Base-by-base conservation (phyloP, 2,113 vertebrate species). In the Thunnus maccoyii region DNA sequence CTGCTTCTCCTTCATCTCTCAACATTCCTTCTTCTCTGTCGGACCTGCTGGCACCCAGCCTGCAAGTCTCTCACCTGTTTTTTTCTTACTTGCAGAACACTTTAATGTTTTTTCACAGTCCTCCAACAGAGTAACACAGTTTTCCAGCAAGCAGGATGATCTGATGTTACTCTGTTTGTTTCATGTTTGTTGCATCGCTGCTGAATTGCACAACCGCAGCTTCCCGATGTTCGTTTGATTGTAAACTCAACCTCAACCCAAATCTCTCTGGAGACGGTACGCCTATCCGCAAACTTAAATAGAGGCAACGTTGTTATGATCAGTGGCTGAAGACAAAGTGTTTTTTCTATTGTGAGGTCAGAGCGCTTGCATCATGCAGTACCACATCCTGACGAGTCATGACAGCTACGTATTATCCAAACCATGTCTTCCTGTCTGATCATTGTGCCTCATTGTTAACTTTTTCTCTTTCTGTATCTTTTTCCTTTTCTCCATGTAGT, bases 401-500 rank as follows among this genome's bases (percentile, higher is more conserved):
- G 32, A 60, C 81, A 54, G 27, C 79, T 25, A 9, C 17, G 1
- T 56, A 63, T 80, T 72, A 70, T 80, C 72, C 22, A 9, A 4
- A 67, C 70, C 71, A 25, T 2, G 15, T 27, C 36, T 57, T 74
- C 36, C 61, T 58, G 44, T 48, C 44, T 22, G 7, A 52, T 69
- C 44, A 16, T 16, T 18, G 46, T 66, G 17, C 56, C 50, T 70
- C 27, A 3, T 52, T 58, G 14, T 25, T 61, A 11, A 30, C 27
- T 27, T 32, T n/a, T 44, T 30, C 7, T 10, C n/a, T 22, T 47
- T 16, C 15, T 55, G 18, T 55, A 22, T 55, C 54, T 20, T 48
- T 68, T 84, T 65, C n/a, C 6, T 71, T 50, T 83, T 18, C 7
- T n/a, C 11, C 9, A 0, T 16, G 12, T 84, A 99, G 98, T 93